Base-by-base conservation (phyloP, 2,113 vertebrate genomes). In the Motacilla tschutschensis region DNA sequence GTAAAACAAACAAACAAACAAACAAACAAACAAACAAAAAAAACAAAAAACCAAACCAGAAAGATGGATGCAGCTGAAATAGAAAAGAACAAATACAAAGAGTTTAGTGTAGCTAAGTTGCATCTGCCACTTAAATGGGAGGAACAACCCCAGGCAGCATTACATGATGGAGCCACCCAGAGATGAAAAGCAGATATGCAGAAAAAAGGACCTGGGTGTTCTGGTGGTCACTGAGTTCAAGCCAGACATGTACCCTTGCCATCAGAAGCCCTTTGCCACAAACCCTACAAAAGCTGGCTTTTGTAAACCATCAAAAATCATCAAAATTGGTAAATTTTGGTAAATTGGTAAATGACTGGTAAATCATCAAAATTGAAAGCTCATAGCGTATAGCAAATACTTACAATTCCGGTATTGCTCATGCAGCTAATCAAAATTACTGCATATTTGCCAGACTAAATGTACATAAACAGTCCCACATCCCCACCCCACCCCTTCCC, bases 401-500 rank as follows among this genome's bases (percentile, higher is more conserved):
- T 57, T 70, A 28, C 5, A 66, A 25, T 58, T 75, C 8, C 5
- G 7, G 3, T 31, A 71, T 25, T 35, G 5, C 9, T 71, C 9
- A 63, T 75, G n/a, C 14, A 53, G 5, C 12, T 81, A 28, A 48
- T 38, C 33, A 51, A 78, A 84, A 74, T 51, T 20, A 38, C 8
- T 33, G 6, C 10, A 1, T 19, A 28, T 62, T 89, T 78, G 1
- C 16, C 28, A n/a, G 28, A 47, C 47, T 70, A 57, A 83, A 81
- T 18, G 20, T 10, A 46, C 25, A 59, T 9, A 41, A 67, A 55
- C 11, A 47, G 14, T 13, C 7, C 1, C 1, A 6, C 9, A 60
- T 17, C 10, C 6, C 3, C 5, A 8, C 9, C 12, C 9, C 10
- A 12, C 5, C 4, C 3, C 14, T 50, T 53, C 17, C 17, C 25